phyloP scores from a whole-genome alignment of 2,113 vertebrate species.

The Corapipo altera region DNA sequence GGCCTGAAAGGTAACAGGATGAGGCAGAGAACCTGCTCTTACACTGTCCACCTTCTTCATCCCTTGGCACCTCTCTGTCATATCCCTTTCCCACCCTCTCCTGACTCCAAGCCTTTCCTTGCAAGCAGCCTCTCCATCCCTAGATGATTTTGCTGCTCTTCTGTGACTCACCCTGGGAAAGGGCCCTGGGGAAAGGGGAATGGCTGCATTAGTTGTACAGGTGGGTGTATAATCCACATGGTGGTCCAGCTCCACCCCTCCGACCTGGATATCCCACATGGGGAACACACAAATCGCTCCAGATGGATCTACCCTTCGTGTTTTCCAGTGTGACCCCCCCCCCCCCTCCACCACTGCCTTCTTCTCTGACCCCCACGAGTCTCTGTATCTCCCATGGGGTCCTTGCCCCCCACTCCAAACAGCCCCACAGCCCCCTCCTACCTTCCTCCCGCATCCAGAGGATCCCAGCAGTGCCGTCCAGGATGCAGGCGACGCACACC shows the following conservation, averaged over 20 bases:
- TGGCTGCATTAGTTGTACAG: accelerated
- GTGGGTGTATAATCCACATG: accelerated
- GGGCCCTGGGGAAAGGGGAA: neutral
- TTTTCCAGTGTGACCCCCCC: neutral
- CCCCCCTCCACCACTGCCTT: neutral
- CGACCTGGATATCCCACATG: accelerated
- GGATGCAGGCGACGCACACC: neutral
- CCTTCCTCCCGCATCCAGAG: conserved; percentile 61
- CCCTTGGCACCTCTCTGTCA: accelerated
- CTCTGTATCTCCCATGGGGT: accelerated
- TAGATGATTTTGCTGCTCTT: neutral
- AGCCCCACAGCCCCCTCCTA: accelerated
- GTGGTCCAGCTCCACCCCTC: neutral
- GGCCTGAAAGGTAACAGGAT: neutral
- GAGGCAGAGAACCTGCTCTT: neutral
- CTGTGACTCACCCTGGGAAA: neutral
- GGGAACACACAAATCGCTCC: accelerated
- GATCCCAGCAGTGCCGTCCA: neutral
- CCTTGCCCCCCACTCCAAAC: neutral
- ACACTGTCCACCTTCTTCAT: neutral
- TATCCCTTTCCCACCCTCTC: neutral
- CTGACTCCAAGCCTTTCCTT: neutral
- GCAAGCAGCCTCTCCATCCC: neutral
- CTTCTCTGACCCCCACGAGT: neutral
- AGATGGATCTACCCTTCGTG: neutral